Base-by-base conservation (phyloP, 2,888 invertebrate species). In the Ormyrus pomaceus region DNA sequence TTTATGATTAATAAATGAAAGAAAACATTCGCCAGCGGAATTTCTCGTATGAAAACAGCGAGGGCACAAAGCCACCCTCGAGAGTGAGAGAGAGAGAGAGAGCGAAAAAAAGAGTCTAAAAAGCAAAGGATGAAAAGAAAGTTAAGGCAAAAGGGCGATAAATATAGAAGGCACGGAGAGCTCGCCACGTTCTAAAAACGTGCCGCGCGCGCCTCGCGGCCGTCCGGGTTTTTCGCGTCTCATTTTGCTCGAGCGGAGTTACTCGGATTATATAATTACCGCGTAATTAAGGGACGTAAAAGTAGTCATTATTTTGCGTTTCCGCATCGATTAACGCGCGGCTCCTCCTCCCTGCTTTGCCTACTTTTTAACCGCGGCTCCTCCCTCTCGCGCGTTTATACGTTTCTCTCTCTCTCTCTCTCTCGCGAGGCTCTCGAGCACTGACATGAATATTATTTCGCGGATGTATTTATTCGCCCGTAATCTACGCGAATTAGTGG, bases 271-370 rank as follows among this genome's bases (percentile, higher is more conserved):
- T 87, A 88, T 88, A 88, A 88, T 88, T 86, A 88, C 85, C 85
- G 85, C 84, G 86, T 88, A 87, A 88, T 88, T 88, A 88, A 85
- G 85, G 85, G 84, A 87, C 86, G 82, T 86, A 85, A 87, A 88
- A 88, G 87, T 88, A 86, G 87, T 88, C 84, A 86, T 88, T 88
- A 88, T 84, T 82, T 82, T 82, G 82, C 84, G 84, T 85, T 87
- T 86, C 85, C 84, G 80, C 86, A 85, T 87, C 85, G 85, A 84
- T 87, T 86, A 85, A 80, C 83, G 19, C 82, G 72, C 45, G 34
- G 10, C 51, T 73, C 84, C 83, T 82, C 81, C 84, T 86, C 82
- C 82, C 46, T 48, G 55, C 9, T 8, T 66, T 51, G 13, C 11
- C 58, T 58, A 59, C 13, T n/a, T 59, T 72, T 62, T 62, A 72